Conservation (phyloP, 1,140 invertebrate genomes). For the Drosophila truncata region DNA sequence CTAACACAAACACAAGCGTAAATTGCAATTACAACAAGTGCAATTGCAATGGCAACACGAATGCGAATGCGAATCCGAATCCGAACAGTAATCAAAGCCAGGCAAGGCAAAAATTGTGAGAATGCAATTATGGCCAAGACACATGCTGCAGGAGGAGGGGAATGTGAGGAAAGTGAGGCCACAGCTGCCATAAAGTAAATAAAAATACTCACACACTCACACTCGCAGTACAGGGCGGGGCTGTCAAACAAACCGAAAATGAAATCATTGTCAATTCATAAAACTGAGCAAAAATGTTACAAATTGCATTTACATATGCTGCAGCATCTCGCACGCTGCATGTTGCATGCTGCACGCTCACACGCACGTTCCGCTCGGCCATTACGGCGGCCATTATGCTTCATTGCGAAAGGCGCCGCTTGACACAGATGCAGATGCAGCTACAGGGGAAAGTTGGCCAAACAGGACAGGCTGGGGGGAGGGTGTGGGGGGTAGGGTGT, state of each 20-base stretch:
- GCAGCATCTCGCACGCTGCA: constrained; percentile 10
- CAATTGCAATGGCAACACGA: constrained; percentile 51
- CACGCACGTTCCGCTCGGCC: constrained; percentile 47
- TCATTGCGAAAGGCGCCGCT: constrained; percentile 70
- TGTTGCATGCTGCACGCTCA: background rate
- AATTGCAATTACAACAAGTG: constrained; percentile 80
- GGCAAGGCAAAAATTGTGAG: constrained; percentile 63
- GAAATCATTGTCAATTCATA: constrained; percentile 84
- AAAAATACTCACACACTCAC: constrained; percentile 57
- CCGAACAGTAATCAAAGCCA: constrained; percentile 69
- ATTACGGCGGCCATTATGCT: constrained; percentile 74
- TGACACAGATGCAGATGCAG: constrained; percentile 53
- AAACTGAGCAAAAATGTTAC: constrained; percentile 77
- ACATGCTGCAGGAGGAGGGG: background rate
- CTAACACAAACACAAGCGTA: constrained; percentile 43
- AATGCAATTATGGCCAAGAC: constrained; percentile 74
- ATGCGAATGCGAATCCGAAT: constrained; percentile 25
- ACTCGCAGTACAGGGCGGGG: constrained; percentile 30
- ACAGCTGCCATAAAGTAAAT: constrained; percentile 56
- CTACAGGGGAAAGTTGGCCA: constrained; percentile 2
- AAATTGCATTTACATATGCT: constrained; percentile 82
- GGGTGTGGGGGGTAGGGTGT: background rate
- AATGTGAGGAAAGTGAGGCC: background rate
- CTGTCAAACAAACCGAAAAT: constrained; percentile 80
- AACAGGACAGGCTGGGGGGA: background rate